Base-by-base conservation (phyloP, 2,113 vertebrate genomes). In the Falco punctatus region DNA sequence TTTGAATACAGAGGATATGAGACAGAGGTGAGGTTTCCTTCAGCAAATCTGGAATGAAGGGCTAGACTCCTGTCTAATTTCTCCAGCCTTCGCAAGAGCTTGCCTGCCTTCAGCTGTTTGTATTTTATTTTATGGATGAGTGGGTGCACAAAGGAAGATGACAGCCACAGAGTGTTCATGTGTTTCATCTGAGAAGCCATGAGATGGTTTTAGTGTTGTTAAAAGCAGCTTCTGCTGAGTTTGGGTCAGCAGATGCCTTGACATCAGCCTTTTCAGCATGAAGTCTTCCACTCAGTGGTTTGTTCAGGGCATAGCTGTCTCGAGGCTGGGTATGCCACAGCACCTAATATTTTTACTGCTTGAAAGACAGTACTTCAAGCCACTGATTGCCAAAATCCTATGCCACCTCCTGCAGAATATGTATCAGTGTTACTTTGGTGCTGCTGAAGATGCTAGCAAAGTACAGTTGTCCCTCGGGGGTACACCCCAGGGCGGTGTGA, bases 1-100 rank as follows among this genome's bases (percentile, higher is more conserved):
- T 91, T 94, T 92, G 88, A 89, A 87, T 91, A 57, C 73, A 89
- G 69, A 94, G 91, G 77, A 95, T 96, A 81, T 92, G 88, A 96
- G 69, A 74, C 72, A 95, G 83, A 95, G 65, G 80, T 93, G 87
- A 93, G n/a, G 72, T 94, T 95, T 95, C 72, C 88, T 96, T 92
- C 81, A 85, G 38, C 54, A 92, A 84, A 92, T 92, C 69, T 92
- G 88, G 81, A 94, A 87, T 91, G 79, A 78, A 89, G 61, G 24
- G 44, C 38, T 85, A 67, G 65, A 24, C 57, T 96, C 40, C 40
- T 52, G 24, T 54, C 61, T 79, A 46, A 72, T 89, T 93, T 87
- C 49, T 88, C 33, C 33, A 62, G 22, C 54, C 54, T 72, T 88
- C 12, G 3, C 79, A 69, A 80, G 66, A 77, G 21, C 58, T 89